Conservation (phyloP, 2,888 invertebrate species). For the Blastobasis adustella region DNA sequence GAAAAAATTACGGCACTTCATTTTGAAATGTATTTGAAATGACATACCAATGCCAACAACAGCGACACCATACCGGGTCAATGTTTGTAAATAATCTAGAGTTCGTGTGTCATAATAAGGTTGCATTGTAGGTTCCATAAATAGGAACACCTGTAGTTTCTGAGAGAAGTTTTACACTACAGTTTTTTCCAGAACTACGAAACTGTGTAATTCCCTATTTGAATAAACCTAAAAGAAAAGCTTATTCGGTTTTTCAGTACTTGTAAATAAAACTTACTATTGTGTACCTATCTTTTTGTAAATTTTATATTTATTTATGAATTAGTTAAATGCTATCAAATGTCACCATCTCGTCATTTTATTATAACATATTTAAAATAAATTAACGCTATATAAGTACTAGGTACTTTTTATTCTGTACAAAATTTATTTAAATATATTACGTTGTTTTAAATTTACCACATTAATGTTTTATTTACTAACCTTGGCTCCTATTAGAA, state of each 20-base stretch:
- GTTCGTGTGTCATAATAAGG: too few relatives aligned
- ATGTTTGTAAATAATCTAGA: too few relatives aligned
- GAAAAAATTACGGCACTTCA: too few relatives aligned
- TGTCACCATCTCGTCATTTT: constrained; percentile 42
- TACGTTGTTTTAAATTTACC: constrained; percentile 47
- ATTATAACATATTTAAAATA: constrained; percentile 8
- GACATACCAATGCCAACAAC: too few relatives aligned
- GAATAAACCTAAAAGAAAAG: neutral
- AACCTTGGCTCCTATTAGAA: neutral
- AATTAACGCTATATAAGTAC: constrained; percentile 32
- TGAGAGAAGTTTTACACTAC: too few relatives aligned
- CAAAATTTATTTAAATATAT: constrained; percentile 63
- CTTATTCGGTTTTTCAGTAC: neutral
- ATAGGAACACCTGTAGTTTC: too few relatives aligned
- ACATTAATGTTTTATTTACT: constrained; percentile 20
- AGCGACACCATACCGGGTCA: too few relatives aligned
- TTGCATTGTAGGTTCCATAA: too few relatives aligned
- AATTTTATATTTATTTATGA: constrained; percentile 23
- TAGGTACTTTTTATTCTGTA: constrained; percentile 62
- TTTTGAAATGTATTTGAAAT: too few relatives aligned
- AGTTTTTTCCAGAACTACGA: too few relatives aligned
- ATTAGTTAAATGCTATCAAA: constrained; percentile 24
- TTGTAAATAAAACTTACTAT: constrained; percentile 22
- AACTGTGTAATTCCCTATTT: neutral
- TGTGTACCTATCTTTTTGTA: constrained; percentile 29